Evolutionary conservation across 2,797 vertebrate genomes (phyloP).

Genomic region (Neostethus bicornis): DNA sequence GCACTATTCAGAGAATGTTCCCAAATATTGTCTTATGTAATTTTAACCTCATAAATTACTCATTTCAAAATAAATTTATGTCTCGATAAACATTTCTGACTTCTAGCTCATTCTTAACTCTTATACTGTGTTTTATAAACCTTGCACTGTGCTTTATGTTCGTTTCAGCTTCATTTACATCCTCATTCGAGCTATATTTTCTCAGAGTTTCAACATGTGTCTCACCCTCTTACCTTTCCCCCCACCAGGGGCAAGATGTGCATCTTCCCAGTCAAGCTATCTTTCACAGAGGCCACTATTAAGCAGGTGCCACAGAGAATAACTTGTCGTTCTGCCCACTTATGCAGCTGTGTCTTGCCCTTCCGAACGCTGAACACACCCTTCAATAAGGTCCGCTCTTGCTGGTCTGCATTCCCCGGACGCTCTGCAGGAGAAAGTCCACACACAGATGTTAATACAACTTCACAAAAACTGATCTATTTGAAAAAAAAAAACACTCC

Average conservation of each 20-base stretch:
- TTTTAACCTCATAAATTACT: too few relatives aligned
- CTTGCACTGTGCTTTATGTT: too few relatives aligned
- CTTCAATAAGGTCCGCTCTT: constrained; percentile 90
- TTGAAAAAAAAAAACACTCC: constrained; percentile 2
- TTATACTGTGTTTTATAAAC: too few relatives aligned
- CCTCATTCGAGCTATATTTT: constrained; percentile 59
- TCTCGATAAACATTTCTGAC: neutral
- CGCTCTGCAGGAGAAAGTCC: constrained; percentile 78
- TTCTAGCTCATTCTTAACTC: neutral
- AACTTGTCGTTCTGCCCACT: constrained; percentile 95
- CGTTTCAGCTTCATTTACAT: constrained; percentile 9
- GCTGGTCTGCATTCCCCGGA: constrained; percentile 88
- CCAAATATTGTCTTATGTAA: too few relatives aligned
- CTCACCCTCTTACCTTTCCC: constrained; percentile 87
- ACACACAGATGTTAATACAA: constrained; percentile 24
- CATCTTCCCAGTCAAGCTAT: constrained; percentile 95
- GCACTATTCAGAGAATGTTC: too few relatives aligned
- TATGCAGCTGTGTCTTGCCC: constrained; percentile 96
- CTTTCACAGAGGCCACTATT: constrained; percentile 95
- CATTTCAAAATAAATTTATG: too few relatives aligned
- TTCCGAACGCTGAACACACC: constrained; percentile 94
- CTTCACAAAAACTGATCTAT: constrained; percentile 22
- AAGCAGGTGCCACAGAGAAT: constrained; percentile 96
- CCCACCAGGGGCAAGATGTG: constrained; percentile 95
- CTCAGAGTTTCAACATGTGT: constrained; percentile 20